These are phyloP conservation scores for Scomber scombrus DNA, from an alignment of 2,113 vertebrate species.

Conservation along the genomic window DNA sequence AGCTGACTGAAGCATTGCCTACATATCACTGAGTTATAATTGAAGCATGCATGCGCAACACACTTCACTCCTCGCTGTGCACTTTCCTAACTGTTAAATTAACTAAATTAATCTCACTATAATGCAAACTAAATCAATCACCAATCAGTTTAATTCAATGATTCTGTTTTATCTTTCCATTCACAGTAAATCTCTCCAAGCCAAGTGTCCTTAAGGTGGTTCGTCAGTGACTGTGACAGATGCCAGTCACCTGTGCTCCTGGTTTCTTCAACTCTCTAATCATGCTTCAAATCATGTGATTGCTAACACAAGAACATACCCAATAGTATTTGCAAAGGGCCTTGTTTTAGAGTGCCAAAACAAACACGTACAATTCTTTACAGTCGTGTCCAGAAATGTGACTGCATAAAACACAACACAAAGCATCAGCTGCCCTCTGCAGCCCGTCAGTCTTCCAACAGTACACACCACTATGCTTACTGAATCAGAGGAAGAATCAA, in stretches of 20 bases:
- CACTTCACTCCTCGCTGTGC: constrained; percentile 9
- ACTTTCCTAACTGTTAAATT: constrained; percentile 1
- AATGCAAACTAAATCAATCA: background rate
- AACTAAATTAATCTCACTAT: background rate
- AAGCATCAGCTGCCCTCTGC: constrained; percentile 13
- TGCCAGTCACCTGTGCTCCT: constrained; percentile 38
- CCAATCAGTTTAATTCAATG: constrained; percentile 37
- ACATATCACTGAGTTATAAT: background rate
- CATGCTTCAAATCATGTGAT: constrained; percentile 28
- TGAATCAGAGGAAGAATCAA: constrained; percentile 25
- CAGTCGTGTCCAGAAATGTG: constrained; percentile 2
- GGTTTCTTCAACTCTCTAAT: constrained; percentile 47
- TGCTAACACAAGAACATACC: constrained; percentile 30
- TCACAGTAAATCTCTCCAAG: constrained; percentile 78
- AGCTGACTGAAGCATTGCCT: background rate
- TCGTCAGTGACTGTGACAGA: constrained; percentile 48
- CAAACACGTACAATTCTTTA: constrained; percentile 15
- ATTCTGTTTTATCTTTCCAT: constrained; percentile 50
- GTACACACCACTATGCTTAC: constrained; percentile 29
- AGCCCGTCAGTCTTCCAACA: constrained; percentile 47
- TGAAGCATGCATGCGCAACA: constrained; percentile 36
- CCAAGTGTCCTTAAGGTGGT: constrained; percentile 66
- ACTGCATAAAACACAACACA: constrained; percentile 35
- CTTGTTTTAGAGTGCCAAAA: constrained; percentile 66
- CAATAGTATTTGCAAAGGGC: constrained; percentile 56